Evolutionary conservation across 2,888 invertebrate species (phyloP).

Genomic region (Lycia hirtaria): DNA sequence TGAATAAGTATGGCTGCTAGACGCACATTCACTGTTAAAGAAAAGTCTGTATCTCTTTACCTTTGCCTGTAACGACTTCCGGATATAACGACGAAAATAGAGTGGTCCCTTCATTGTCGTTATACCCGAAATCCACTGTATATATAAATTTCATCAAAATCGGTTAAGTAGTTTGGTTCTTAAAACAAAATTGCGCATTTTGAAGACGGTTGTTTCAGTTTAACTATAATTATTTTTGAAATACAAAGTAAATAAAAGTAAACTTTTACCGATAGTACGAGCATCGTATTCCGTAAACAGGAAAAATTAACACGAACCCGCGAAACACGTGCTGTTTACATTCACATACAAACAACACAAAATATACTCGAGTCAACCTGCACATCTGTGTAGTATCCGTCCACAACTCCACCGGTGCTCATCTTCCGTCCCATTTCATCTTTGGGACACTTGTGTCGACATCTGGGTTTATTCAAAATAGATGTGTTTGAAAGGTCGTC

Average conservation of each 20-base stretch:
- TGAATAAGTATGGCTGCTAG: too few relatives aligned
- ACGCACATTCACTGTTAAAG: too few relatives aligned
- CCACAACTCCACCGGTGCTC: not conserved
- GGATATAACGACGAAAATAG: too few relatives aligned
- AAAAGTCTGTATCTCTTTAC: too few relatives aligned
- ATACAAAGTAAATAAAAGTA: not conserved
- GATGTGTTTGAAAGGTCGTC: not conserved
- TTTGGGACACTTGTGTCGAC: not conserved
- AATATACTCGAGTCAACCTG: not conserved
- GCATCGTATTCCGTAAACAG: not conserved
- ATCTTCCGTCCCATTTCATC: not conserved
- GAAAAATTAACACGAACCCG: not conserved
- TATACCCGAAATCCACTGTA: too few relatives aligned
- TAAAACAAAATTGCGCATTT: too few relatives aligned
- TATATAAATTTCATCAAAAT: too few relatives aligned
- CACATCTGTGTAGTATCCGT: not conserved
- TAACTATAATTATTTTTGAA: too few relatives aligned
- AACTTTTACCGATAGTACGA: not conserved
- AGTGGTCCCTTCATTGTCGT: too few relatives aligned
- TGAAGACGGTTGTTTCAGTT: too few relatives aligned
- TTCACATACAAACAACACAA: not conserved
- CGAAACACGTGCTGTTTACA: not conserved
- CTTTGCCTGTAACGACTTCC: too few relatives aligned
- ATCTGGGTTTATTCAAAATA: slow-evolving; percentile 21
- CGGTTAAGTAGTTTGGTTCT: too few relatives aligned